These are phyloP conservation scores for Catocala sponsa DNA, from an alignment of 2,888 invertebrate species.

Conservation along the genomic window DNA sequence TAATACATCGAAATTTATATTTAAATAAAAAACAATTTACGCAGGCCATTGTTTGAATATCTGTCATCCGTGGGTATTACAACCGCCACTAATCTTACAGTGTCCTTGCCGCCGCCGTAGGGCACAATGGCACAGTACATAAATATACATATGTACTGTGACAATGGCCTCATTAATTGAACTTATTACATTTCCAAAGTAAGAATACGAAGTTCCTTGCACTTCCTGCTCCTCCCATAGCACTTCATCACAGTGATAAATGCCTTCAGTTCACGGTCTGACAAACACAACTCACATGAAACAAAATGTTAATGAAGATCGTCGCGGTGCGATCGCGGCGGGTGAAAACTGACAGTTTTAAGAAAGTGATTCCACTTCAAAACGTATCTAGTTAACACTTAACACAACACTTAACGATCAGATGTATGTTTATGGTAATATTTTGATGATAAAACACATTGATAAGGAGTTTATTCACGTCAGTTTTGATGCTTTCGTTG, in stretches of 20 bases:
- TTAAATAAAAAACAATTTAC: too few species aligned
- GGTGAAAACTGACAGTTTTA: constrained; percentile 50
- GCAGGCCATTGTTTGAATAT: too few species aligned
- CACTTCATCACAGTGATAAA: constrained; percentile 12
- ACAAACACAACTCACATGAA: constrained; percentile 20
- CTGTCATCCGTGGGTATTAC: too few species aligned
- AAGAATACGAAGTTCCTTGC: not conserved
- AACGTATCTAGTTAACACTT: constrained; percentile 45
- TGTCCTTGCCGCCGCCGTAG: too few species aligned
- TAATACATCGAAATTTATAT: too few species aligned
- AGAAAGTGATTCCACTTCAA: constrained; percentile 51
- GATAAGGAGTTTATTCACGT: not conserved
- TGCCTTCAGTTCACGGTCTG: constrained; percentile 49
- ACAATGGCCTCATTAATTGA: too few species aligned
- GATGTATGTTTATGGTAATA: constrained; percentile 10
- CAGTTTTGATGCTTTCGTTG: too few species aligned
- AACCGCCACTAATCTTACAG: too few species aligned
- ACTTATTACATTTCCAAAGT: too few species aligned
- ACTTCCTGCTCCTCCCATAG: constrained; percentile 1
- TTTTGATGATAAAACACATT: not conserved
- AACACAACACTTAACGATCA: constrained; percentile 15
- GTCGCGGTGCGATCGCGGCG: constrained; percentile 12
- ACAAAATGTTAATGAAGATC: constrained; percentile 39
- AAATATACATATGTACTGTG: too few species aligned
- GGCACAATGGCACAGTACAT: too few species aligned